Conservation (phyloP, 2,797 vertebrate species). For the Rhinatrema bivittatum region DNA sequence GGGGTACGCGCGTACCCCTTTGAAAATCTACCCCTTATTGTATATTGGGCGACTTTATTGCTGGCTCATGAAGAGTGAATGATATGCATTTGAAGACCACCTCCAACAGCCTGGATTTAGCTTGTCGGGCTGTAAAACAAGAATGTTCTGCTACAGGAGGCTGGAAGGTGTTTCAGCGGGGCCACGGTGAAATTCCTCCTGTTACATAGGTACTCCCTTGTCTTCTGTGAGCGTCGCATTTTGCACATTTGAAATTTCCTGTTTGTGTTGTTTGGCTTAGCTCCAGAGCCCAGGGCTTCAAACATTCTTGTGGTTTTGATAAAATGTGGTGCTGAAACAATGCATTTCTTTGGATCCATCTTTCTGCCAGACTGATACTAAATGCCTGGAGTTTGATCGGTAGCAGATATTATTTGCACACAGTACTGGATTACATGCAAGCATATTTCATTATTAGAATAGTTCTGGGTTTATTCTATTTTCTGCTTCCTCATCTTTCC, state of each 20-base stretch:
- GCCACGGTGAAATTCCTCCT: constrained; percentile 10
- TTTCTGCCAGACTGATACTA: constrained; percentile 34
- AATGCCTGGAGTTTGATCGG: constrained; percentile 32
- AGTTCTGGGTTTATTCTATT: too few species aligned
- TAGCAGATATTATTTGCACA: constrained; percentile 32
- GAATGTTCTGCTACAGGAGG: constrained; percentile 9
- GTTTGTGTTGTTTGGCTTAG: constrained; percentile 42
- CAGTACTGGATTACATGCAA: too few species aligned
- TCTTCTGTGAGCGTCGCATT: constrained; percentile 32
- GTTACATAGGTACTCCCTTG: background rate
- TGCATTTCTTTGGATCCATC: constrained; percentile 40
- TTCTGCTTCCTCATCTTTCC: too few species aligned
- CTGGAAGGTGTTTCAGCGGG: constrained; percentile 12
- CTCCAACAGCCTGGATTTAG: constrained; percentile 5
- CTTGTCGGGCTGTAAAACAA: constrained; percentile 14
- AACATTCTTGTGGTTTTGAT: constrained; percentile 44
- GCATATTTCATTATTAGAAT: too few species aligned
- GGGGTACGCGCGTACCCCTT: too few species aligned
- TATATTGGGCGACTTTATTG: too few species aligned
- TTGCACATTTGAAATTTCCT: constrained; percentile 44
- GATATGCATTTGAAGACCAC: constrained; percentile 8
- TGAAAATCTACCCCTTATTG: too few species aligned
- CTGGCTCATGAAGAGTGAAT: too few species aligned
- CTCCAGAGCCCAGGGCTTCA: constrained; percentile 22
- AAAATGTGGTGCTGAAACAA: constrained; percentile 34